Base-by-base conservation (phyloP, 2,113 vertebrate species). In the Tretioscincus oriximinensis region DNA sequence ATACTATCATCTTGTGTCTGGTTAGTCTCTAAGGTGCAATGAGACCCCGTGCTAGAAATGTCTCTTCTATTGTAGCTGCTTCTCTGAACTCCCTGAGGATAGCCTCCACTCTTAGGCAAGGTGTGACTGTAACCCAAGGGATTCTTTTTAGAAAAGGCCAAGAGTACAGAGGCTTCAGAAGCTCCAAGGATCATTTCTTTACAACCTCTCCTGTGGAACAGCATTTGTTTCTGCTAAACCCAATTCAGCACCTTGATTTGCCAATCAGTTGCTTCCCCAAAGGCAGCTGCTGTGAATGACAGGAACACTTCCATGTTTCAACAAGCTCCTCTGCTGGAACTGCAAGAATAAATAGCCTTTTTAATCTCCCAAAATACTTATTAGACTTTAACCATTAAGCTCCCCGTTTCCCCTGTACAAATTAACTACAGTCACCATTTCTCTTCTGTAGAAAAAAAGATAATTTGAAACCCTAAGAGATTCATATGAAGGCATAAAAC, bases 321-420 rank as follows among this genome's bases (percentile, higher is more conserved):
- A 65, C 82, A 75, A 58, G 60, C 76, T 80, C 83, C 77, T 84
- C 47, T 35, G 24, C 77, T 70, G 47, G 68, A 54, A 63, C 72
- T 69, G 51, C 65, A 84, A 77, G 54, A 76, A 76, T 61, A 79
- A 81, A 75, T 64, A 54, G 83, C 58, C 45, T 29, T 65, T 75
- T 80, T 84, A 84, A 84, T 84, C 72, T 84, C 58, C 58, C 77
- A 69, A 76, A 54, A 29, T 65, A 72, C 77, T 80, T 71, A 76
- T 47, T 75, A 29, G 45, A 70, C 60, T 26, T 76, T 84, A 80
- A 80, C 83, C 45, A 71, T 65, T 70, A 54, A 35, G n/a, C 60
- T 64, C 47, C 76, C 64, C 12, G 11, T 22, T 35, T 26, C 29
- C 58, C 80, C 45, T 47, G 28, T 26, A 64, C 47, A n/a, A 49